Conservation (phyloP, 2,888 invertebrate species). For the Agrochola litura region DNA sequence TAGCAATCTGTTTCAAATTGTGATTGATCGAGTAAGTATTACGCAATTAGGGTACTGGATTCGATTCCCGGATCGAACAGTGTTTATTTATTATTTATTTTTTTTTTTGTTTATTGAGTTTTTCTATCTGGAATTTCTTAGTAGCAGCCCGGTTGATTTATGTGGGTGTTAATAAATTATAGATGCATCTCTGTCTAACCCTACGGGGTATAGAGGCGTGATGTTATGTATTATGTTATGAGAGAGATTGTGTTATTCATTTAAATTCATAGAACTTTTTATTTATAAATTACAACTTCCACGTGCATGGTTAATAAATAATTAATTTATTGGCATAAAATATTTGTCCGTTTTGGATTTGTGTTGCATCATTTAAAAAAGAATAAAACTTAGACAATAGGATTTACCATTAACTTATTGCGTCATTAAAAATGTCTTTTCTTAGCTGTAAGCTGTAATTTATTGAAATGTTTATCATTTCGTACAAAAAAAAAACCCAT, state of each 20-base stretch:
- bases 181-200: neutral
- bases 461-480: neutral
- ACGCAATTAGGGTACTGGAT: no score
- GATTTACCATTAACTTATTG: neutral
- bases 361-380: neutral
- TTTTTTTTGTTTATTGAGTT: neutral
- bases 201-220: neutral
- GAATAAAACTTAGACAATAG: neutral
- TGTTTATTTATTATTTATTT: no score
- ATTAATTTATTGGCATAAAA: constrained; percentile 1
- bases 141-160: neutral
- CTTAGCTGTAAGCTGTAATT: neutral
- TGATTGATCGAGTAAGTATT: no score
- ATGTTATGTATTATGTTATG: neutral
- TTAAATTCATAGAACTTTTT: neutral
- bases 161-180: neutral
- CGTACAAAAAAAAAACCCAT: neutral
- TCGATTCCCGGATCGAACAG: neutral
- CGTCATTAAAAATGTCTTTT: neutral
- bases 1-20: no score
- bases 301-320: neutral
- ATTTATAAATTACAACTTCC: neutral
- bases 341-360: neutral
- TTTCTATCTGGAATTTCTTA: neutral
- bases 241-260: neutral